phyloP scores from a whole-genome alignment of 1,140 invertebrate genomes.

The Bursaphelenchus mucronatus region DNA sequence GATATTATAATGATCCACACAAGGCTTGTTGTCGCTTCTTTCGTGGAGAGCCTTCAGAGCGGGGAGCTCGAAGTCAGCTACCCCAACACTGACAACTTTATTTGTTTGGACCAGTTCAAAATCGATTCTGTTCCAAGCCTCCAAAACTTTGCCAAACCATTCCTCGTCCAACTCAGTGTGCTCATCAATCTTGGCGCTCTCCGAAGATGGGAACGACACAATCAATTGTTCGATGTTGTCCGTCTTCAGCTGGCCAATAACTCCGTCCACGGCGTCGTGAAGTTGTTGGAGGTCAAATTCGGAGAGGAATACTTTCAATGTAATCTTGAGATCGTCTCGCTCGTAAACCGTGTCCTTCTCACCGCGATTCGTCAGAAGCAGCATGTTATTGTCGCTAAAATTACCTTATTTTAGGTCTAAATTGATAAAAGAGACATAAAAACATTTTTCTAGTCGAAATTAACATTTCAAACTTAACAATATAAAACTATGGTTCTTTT shows the following conservation, averaged over 20 bases:
- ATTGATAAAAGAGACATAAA: not conserved
- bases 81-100: constrained; percentile 73
- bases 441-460: not conserved
- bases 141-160: constrained; percentile 37
- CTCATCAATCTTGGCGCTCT: constrained; percentile 35
- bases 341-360: constrained; percentile 49
- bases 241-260: constrained; percentile 44
- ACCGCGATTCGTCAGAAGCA: constrained; percentile 48
- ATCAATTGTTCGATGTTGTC: constrained; percentile 57
- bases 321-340: constrained; percentile 58
- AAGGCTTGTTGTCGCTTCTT: constrained; percentile 78
- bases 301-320: constrained; percentile 50
- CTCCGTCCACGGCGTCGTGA: constrained; percentile 40
- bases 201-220: constrained; percentile 50
- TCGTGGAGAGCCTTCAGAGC: constrained; percentile 74
- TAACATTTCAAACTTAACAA: not conserved
- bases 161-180: constrained; percentile 22
- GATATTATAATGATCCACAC: constrained; percentile 88
- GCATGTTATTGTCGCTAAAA: constrained; percentile 52
- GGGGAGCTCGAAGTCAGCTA: constrained; percentile 79
- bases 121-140: constrained; percentile 30
- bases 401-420: constrained; percentile 17
- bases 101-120: constrained; percentile 67
- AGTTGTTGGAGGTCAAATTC: constrained; percentile 42
- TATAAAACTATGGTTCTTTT: not conserved